phyloP scores from a whole-genome alignment of 1,140 invertebrate species.

The Lithobius niger region DNA sequence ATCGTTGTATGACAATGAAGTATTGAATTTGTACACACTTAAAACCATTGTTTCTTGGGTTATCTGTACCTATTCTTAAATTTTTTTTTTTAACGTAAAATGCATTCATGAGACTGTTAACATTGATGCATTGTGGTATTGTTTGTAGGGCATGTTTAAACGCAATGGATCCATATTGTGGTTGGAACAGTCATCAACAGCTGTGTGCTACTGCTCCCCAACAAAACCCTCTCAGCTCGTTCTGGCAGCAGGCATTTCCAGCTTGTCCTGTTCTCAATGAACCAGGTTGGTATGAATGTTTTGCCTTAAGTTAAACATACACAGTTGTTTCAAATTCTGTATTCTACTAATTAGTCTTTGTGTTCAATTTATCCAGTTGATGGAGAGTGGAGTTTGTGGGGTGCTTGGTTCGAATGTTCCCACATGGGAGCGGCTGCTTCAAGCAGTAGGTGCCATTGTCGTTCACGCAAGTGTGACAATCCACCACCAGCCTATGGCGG shows the following conservation, averaged over 20 bases:
- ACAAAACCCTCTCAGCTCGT: slow-evolving; percentile 42
- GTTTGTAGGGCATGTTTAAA: slow-evolving; percentile 50
- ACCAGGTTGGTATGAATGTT: slow-evolving; percentile 24
- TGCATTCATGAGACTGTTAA: too few relatives aligned
- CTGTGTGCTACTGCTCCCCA: slow-evolving; percentile 51
- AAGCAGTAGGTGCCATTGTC: slow-evolving; percentile 57
- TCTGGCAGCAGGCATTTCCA: slow-evolving; percentile 56
- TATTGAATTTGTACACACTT: too few relatives aligned
- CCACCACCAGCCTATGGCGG: slow-evolving; percentile 68
- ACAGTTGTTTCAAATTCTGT: neutral
- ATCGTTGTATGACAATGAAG: too few relatives aligned
- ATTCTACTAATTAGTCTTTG: too few relatives aligned
- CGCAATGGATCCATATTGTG: slow-evolving; percentile 85
- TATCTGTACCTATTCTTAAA: too few relatives aligned
- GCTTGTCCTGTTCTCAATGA: slow-evolving; percentile 46
- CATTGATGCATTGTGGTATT: too few relatives aligned
- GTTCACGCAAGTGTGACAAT: slow-evolving; percentile 62
- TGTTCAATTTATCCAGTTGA: slow-evolving; percentile 37
- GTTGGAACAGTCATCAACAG: slow-evolving; percentile 65
- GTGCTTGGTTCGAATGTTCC: slow-evolving; percentile 47
- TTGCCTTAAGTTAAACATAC: neutral
- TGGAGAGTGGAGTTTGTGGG: slow-evolving; percentile 62
- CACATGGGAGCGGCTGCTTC: slow-evolving; percentile 23
- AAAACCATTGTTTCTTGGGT: too few relatives aligned
- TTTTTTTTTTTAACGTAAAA: too few relatives aligned